Percentiles rank a stretch among this genome's conserved stretches.
These are phyloP conservation scores for Oreochromis spilurus DNA, from an alignment of 2,113 vertebrate genomes.

Conservation along the genomic window DNA sequence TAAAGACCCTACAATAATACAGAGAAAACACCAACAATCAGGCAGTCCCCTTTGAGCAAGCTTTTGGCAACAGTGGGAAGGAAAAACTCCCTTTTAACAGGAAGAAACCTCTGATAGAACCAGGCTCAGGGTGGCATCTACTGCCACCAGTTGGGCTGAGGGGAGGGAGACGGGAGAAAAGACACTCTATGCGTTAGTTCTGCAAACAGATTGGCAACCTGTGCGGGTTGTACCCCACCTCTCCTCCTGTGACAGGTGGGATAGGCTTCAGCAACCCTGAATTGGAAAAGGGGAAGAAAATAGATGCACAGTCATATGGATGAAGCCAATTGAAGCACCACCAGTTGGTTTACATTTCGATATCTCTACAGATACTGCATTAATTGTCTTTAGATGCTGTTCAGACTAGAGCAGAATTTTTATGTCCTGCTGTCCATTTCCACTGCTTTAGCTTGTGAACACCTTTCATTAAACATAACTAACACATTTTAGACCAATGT, in stretches of 20 bases:
- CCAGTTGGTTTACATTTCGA: not conserved
- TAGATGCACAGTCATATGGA: not conserved
- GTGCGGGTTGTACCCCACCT: not conserved
- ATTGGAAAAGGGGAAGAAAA: not conserved
- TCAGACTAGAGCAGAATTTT: not conserved
- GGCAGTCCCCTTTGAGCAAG: not conserved
- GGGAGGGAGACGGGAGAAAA: not conserved
- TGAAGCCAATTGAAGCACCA: not conserved
- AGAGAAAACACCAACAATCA: not conserved
- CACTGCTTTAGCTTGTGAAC: not conserved
- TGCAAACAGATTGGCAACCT: not conserved
- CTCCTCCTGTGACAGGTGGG: not conserved
- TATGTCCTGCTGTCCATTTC: not conserved
- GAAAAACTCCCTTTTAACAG: not conserved
- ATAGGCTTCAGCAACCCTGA: not conserved
- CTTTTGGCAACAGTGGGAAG: not conserved
- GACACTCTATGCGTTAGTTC: not conserved
- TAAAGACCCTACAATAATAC: not conserved
- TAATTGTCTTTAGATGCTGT: not conserved
- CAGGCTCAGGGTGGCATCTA: not conserved
- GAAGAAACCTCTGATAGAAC: not conserved
- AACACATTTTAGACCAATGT: not conserved
- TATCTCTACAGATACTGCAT: not conserved
- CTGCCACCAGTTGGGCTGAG: fast-evolving
- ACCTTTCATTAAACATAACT: not conserved